phyloP scores from a whole-genome alignment of 2,113 vertebrate genomes.

The Irena cyanogastra region DNA sequence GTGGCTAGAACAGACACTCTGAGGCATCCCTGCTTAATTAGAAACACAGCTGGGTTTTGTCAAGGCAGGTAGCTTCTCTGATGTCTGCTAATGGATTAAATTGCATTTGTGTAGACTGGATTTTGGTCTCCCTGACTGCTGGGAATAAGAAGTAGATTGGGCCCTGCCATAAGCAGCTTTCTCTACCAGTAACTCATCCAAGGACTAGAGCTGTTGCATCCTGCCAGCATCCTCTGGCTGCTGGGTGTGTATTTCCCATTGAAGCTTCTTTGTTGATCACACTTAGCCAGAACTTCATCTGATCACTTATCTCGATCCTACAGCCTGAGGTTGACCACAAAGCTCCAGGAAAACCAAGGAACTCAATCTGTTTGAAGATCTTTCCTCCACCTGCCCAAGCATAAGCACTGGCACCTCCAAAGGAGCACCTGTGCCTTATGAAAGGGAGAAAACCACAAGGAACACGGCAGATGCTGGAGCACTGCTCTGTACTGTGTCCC shows the following conservation, averaged over 20 bases:
- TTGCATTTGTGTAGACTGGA: background rate
- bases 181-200: background rate
- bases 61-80: slow-evolving; percentile 25
- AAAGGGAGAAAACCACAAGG: background rate
- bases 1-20: background rate
- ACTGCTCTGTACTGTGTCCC: background rate
- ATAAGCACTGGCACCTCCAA: background rate
- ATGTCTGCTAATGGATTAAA: slow-evolving; percentile 6
- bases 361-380: background rate
- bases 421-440: background rate
- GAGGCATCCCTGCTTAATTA: background rate
- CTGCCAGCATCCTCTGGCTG: background rate
- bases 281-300: background rate
- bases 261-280: background rate
- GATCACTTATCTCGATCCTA: background rate
- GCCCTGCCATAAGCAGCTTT: background rate
- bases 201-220: background rate
- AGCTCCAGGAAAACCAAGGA: background rate
- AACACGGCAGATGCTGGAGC: background rate
- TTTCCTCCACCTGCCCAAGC: background rate
- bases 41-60: slow-evolving; percentile 22
- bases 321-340: background rate
- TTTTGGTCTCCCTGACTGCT: background rate
- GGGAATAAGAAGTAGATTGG: background rate
- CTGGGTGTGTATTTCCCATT: background rate